A percentile compares a stretch with the other conserved stretches of the same genome.
Evolutionary conservation across 2,113 vertebrate species (phyloP).

Genomic region (Scatophagus argus): DNA sequence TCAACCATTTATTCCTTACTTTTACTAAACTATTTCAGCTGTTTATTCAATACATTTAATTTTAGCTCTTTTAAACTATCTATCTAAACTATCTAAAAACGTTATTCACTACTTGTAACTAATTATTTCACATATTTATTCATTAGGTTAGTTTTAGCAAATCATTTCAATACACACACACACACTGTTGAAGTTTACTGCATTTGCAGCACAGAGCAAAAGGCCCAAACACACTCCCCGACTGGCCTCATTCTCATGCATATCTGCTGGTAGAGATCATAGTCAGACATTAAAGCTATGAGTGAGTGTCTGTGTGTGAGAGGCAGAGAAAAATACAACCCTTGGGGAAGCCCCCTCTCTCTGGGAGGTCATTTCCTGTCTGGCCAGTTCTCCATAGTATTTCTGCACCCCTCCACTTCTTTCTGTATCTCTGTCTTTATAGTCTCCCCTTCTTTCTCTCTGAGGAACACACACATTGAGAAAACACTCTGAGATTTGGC

Average conservation of each 20-base stretch:
- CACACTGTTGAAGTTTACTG: conserved; percentile 21
- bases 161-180: neutral
- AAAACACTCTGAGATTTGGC: conserved; percentile 35
- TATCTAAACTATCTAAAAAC: neutral
- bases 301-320: conserved; percentile 42
- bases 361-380: conserved; percentile 76
- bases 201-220: conserved; percentile 19
- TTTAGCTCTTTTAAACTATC: no score
- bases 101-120: no score
- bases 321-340: conserved; percentile 54
- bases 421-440: neutral
- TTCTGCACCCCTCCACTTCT: conserved; percentile 1
- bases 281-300: conserved; percentile 44
- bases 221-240: neutral
- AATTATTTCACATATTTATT: no score
- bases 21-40: neutral
- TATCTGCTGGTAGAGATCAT: conserved; percentile 60
- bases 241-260: conserved; percentile 56
- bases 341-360: conserved; percentile 66
- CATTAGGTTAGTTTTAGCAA: neutral
- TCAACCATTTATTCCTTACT: neutral
- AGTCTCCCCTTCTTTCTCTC: conserved; percentile 24
- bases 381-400: conserved; percentile 40
- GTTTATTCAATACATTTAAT: neutral
- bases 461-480: conserved; percentile 66